Evolutionary conservation across 2,797 vertebrate genomes (phyloP).

Genomic region (Babyrousa celebensis): DNA sequence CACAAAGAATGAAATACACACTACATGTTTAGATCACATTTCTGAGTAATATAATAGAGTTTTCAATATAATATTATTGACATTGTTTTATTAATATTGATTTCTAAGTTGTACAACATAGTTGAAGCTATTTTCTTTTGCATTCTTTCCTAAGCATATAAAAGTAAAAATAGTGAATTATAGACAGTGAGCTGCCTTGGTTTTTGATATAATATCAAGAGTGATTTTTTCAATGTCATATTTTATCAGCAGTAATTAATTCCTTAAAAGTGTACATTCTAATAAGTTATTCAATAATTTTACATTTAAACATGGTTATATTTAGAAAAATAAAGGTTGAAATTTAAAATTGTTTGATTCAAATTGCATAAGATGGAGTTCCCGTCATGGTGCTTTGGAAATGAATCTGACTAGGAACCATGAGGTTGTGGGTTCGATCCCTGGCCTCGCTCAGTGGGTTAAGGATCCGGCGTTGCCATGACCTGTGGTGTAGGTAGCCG

Average conservation of each 20-base stretch:
- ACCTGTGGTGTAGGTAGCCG: too few species aligned
- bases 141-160: constrained; percentile 77
- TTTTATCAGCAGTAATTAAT: constrained; percentile 74
- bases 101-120: constrained; percentile 79
- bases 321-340: not conserved
- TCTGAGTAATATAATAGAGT: constrained; percentile 69
- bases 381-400: too few species aligned
- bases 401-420: too few species aligned
- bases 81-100: constrained; percentile 82
- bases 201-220: constrained; percentile 77
- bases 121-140: constrained; percentile 69
- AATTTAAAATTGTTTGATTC: not conserved
- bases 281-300: constrained; percentile 12
- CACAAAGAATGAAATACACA: constrained; percentile 37
- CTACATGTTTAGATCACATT: constrained; percentile 30
- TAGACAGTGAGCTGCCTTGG: constrained; percentile 62
- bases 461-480: too few species aligned
- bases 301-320: not conserved
- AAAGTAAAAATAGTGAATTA: constrained; percentile 84
- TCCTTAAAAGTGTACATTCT: not conserved
- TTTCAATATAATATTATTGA: constrained; percentile 71
- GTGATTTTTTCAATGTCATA: constrained; percentile 50
- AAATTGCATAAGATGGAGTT: not conserved
- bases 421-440: too few species aligned
- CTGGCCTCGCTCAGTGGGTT: too few species aligned